Evolutionary conservation across 2,888 invertebrate genomes (phyloP).

Genomic region (Clusia tigrina): DNA sequence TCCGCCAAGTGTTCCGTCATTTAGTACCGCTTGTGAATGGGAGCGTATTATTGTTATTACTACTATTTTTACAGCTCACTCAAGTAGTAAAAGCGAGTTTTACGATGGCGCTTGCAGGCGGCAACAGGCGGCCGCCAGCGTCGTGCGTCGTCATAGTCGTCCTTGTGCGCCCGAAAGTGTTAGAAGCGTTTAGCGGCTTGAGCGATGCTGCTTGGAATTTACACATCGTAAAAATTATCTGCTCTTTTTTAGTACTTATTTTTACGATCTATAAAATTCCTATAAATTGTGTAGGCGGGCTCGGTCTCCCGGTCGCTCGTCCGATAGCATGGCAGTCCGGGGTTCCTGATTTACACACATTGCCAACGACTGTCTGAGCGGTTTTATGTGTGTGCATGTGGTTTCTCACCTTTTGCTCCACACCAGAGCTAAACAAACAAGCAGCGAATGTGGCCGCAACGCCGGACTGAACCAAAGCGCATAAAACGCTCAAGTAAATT

Average conservation of each 20-base stretch:
- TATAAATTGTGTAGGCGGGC: conserved; percentile 35
- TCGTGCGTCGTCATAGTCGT: conserved; percentile 3
- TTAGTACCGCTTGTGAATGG: background rate
- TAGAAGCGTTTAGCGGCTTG: background rate
- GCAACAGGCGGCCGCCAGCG: background rate
- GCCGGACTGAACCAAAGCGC: too few relatives aligned
- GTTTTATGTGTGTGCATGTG: background rate
- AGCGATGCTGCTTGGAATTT: conserved; percentile 37
- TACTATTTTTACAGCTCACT: background rate
- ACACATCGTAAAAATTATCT: conserved; percentile 51
- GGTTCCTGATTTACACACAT: too few relatives aligned
- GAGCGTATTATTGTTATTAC: background rate
- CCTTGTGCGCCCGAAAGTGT: background rate
- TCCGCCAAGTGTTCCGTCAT: too few relatives aligned
- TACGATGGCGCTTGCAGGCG: background rate
- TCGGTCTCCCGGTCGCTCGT: conserved; percentile 11
- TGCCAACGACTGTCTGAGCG: background rate
- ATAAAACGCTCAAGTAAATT: background rate
- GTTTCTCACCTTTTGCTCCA: conserved; percentile 7
- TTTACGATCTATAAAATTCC: conserved; percentile 54
- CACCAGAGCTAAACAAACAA: too few relatives aligned
- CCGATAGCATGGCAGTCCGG: background rate
- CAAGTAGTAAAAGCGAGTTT: background rate
- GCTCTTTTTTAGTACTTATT: conserved; percentile 32
- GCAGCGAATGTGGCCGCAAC: too few relatives aligned